Base-by-base conservation (phyloP, 2,888 invertebrate genomes). In the Melipona beecheii region DNA sequence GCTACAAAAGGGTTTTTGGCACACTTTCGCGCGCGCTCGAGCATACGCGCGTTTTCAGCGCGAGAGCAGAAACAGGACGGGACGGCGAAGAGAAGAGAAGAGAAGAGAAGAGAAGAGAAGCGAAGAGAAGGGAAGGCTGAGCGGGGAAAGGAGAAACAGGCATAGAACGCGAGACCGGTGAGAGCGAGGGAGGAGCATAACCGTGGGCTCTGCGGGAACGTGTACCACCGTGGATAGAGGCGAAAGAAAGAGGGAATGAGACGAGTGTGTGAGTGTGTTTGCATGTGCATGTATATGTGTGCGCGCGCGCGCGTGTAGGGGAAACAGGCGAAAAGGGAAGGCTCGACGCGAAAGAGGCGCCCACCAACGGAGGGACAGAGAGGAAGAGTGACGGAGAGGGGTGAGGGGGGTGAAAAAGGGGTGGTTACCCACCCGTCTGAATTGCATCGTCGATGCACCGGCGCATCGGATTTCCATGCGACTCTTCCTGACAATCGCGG, bases 1-100 rank as follows among this genome's bases (percentile, higher is more conserved):
- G 87, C 80, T 91, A 90, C 91, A 89, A 91, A 91, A 90, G 90
- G 88, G 88, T 90, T 90, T 92, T 91, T 88, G 88, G 87, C 90
- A 90, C 90, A 90, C 91, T 91, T 92, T 91, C 88, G 89, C 88
- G 89, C 88, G 86, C 85, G 88, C 81, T 76, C 89, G 85, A 86
- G 86, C 87, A 83, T 87, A 86, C 85, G 86, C 87, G 81, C 21
- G 75, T 75, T 76, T 71, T 58, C 82, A 27, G 68, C 74, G 66
- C 58, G 81, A n/a, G 71, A 69, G 52, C 15, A 50, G 77, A 62
- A 69, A 64, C 72, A 43, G 69, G 78, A 19, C 31, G 72, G 31
- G 54, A 54, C 43, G 58, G 70, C 50, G 15, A 31, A 70, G 64
- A 72, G 66, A 74, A 24, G 31, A 4, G 31, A 69, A 64, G 73